Percentiles rank a stretch among this genome's conserved stretches.
These are phyloP conservation scores for Calosoma granatense DNA, from an alignment of 1,140 invertebrate genomes.

Conservation along the genomic window DNA sequence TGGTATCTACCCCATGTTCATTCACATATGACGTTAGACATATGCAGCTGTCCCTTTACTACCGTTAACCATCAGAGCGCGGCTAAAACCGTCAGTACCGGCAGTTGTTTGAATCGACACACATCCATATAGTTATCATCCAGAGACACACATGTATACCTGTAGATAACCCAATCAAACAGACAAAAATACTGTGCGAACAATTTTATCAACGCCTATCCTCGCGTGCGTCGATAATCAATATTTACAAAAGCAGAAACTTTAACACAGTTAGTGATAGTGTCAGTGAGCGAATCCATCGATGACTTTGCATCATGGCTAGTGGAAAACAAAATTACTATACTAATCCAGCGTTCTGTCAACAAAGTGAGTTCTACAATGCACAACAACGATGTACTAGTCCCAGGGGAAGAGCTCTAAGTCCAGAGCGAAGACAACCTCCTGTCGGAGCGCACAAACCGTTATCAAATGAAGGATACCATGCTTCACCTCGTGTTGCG, in stretches of 20 bases:
- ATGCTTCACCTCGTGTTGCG: constrained; percentile 13
- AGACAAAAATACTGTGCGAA: constrained; percentile 5
- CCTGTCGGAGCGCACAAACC: constrained; percentile 29
- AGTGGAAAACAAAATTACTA: constrained; percentile 38
- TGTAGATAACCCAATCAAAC: background rate
- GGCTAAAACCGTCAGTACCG: constrained; percentile 10
- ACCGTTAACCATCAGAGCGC: constrained; percentile 23
- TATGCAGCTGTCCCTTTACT: constrained; percentile 30
- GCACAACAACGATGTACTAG: constrained; percentile 33
- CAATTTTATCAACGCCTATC: too few relatives aligned
- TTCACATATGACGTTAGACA: constrained; percentile 28
- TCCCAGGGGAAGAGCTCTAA: constrained; percentile 32
- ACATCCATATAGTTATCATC: constrained; percentile 12
- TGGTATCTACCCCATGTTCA: constrained; percentile 28
- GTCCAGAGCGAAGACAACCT: constrained; percentile 33
- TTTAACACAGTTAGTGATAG: too few relatives aligned
- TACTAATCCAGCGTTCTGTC: constrained; percentile 65
- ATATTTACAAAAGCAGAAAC: too few relatives aligned
- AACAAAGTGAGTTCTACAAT: constrained; percentile 55
- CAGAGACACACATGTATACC: background rate
- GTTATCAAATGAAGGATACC: constrained; percentile 11
- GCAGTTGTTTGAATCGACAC: constrained; percentile 18
- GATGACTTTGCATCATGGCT: constrained; percentile 21
- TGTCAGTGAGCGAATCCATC: too few relatives aligned
- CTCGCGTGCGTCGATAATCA: too few relatives aligned